These are phyloP conservation scores for Epiblema foenella DNA, from an alignment of 2,888 invertebrate genomes.

Conservation along the genomic window DNA sequence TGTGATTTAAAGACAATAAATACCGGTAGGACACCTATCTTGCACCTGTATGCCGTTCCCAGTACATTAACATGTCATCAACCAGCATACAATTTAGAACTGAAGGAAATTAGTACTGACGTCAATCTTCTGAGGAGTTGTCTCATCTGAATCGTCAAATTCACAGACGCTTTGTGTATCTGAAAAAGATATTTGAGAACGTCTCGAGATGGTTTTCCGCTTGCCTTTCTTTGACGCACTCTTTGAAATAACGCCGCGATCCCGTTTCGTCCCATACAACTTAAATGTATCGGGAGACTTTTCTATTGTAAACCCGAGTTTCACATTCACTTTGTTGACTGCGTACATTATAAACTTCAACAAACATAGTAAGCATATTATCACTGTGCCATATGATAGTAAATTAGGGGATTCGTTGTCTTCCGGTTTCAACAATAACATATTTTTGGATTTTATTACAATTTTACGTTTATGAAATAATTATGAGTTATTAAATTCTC, in stretches of 20 bases:
- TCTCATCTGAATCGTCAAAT: not conserved
- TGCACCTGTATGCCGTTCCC: too few species aligned
- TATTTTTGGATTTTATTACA: constrained; percentile 47
- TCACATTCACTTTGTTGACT: not conserved
- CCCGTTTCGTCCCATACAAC: not conserved
- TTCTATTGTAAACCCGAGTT: not conserved
- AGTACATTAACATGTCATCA: not conserved
- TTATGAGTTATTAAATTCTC: not conserved
- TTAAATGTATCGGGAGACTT: not conserved
- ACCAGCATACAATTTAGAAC: not conserved
- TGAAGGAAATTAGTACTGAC: not conserved
- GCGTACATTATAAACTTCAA: constrained; percentile 54
- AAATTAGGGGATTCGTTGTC: constrained; percentile 53
- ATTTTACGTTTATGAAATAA: constrained; percentile 44
- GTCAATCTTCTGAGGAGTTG: not conserved
- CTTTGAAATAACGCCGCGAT: not conserved
- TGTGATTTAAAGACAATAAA: not conserved
- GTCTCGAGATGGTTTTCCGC: not conserved
- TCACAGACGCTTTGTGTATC: not conserved
- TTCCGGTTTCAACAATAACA: constrained; percentile 62
- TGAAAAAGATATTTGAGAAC: not conserved
- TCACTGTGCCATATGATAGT: constrained; percentile 54
- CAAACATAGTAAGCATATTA: constrained; percentile 56
- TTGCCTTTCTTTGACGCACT: not conserved
- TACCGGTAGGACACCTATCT: too few species aligned